phyloP scores from a whole-genome alignment of 2,113 vertebrate genomes.

The Lycocorax pyrrhopterus region DNA sequence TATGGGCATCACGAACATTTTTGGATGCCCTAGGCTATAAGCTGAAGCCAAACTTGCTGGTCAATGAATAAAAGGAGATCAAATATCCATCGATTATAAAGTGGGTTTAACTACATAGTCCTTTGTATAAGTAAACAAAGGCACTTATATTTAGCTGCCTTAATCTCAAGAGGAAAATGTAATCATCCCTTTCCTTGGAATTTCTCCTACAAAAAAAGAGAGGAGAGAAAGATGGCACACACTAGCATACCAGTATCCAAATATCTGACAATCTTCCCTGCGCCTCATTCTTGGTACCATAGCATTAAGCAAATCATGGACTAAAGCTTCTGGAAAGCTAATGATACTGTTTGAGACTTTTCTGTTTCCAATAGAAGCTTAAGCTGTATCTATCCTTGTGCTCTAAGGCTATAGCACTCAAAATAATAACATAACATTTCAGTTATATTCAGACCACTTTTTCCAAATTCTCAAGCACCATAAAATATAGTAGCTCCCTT shows the following conservation, averaged over 20 bases:
- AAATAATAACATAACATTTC: not conserved
- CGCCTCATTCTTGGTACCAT: not conserved
- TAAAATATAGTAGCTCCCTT: not conserved
- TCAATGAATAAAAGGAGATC: not conserved
- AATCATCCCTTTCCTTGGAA: not conserved
- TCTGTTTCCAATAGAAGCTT: not conserved
- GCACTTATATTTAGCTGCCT: not conserved
- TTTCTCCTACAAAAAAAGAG: not conserved
- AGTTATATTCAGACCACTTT: not conserved
- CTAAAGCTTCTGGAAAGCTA: not conserved
- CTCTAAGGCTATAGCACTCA: not conserved
- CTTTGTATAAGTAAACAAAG: not conserved
- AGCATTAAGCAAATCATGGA: not conserved
- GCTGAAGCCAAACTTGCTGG: not conserved
- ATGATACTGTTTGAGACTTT: not conserved
- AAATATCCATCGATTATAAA: not conserved
- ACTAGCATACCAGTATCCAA: not conserved
- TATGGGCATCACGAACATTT: not conserved
- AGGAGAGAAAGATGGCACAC: not conserved
- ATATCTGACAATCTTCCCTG: not conserved
- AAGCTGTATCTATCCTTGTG: not conserved
- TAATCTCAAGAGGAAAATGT: not conserved
- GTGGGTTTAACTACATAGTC: not conserved
- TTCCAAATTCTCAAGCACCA: not conserved
- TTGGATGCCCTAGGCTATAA: not conserved